Evolutionary conservation across 2,888 invertebrate genomes (phyloP).

Genomic region (Serripes groenlandicus): DNA sequence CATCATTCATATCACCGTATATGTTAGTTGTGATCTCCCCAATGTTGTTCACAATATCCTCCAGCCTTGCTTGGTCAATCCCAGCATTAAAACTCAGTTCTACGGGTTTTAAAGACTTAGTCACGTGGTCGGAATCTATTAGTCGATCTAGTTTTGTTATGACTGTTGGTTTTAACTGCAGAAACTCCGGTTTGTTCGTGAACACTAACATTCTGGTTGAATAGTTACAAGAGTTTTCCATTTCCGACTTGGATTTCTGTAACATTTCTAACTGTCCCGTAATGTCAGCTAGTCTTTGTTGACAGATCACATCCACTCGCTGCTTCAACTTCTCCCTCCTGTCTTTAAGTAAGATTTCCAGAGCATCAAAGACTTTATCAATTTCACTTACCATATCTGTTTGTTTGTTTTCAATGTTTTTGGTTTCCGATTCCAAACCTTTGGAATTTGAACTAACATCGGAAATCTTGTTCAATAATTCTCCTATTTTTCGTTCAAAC

Average conservation of each 20-base stretch:
- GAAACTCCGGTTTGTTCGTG: constrained; percentile 72
- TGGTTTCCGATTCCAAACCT: constrained; percentile 51
- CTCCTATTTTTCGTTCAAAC: constrained; percentile 67
- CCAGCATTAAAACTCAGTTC: constrained; percentile 60
- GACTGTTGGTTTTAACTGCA: constrained; percentile 64
- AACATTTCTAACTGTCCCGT: constrained; percentile 50
- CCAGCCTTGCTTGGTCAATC: constrained; percentile 57
- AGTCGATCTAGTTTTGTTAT: constrained; percentile 56
- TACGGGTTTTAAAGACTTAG: constrained; percentile 41
- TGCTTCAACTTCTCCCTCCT: constrained; percentile 68
- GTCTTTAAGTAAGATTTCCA: constrained; percentile 55
- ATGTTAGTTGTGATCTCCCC: constrained; percentile 60
- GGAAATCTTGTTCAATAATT: constrained; percentile 66
- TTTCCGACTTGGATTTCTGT: constrained; percentile 58
- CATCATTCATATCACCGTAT: constrained; percentile 20
- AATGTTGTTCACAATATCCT: constrained; percentile 60
- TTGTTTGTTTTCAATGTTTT: constrained; percentile 58
- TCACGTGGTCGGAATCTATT: constrained; percentile 51
- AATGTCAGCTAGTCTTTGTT: constrained; percentile 56
- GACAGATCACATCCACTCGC: constrained; percentile 65
- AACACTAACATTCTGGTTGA: constrained; percentile 69
- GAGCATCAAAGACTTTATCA: constrained; percentile 65
- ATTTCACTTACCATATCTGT: constrained; percentile 59
- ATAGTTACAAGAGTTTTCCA: constrained; percentile 71
- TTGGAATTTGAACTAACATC: constrained; percentile 68